Percentiles rank a stretch among this genome's conserved stretches.
Conservation (phyloP, 2,113 vertebrate species). For the Rhinoptilus africanus region DNA sequence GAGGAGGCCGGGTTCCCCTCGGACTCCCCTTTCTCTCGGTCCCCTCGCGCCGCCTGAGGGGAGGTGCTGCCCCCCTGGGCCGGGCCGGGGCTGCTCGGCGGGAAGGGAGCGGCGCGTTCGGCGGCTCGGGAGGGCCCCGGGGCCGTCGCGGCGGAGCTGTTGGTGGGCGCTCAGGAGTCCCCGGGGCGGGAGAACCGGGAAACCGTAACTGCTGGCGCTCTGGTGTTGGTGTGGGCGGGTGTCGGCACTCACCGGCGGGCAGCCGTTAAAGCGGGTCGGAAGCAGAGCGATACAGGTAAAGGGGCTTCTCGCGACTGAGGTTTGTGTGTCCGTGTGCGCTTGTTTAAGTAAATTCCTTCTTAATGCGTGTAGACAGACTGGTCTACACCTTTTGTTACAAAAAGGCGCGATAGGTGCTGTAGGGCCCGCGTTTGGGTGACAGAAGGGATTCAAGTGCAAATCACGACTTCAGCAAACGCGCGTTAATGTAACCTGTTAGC, state of each 20-base stretch:
- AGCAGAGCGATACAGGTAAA: accelerated
- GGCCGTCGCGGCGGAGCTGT: background rate
- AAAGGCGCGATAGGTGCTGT: accelerated
- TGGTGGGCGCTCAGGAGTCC: background rate
- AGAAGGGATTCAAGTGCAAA: background rate
- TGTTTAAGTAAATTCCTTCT: accelerated
- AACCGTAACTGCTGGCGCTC: accelerated
- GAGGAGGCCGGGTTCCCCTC: accelerated
- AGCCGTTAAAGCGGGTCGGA: accelerated
- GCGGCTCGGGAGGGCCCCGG: background rate
- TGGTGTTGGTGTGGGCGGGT: accelerated
- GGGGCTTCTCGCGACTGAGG: background rate
- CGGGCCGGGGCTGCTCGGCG: background rate
- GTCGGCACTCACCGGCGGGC: accelerated
- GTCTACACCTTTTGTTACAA: background rate
- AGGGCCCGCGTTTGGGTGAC: accelerated
- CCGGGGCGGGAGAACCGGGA: background rate
- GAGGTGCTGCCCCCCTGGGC: background rate
- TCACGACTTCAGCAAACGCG: accelerated
- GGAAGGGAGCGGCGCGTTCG: background rate
- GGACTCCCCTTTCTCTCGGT: background rate
- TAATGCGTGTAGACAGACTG: accelerated
- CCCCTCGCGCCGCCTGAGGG: background rate
- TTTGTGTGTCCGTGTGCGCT: accelerated
- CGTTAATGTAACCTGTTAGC: accelerated